Conservation (phyloP, 2,113 vertebrate species). For the Argyrosomus japonicus region DNA sequence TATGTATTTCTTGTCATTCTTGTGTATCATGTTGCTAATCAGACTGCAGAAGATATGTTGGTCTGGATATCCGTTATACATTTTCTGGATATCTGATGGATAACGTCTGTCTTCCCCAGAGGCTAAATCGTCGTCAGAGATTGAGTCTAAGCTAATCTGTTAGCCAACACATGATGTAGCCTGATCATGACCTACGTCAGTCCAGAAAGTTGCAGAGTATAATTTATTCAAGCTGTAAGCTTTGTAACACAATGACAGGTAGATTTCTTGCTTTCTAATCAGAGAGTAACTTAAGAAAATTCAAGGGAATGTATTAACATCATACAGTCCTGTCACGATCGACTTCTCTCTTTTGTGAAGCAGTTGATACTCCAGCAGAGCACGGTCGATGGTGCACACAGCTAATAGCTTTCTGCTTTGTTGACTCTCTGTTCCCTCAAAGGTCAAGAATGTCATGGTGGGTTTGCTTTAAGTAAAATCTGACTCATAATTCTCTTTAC, state of each 20-base stretch:
- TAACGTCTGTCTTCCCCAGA: no score
- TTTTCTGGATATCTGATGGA: no score
- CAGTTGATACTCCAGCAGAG: neutral
- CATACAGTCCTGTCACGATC: neutral
- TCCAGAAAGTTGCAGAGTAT: no score
- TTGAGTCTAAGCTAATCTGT: no score
- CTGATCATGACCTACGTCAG: no score
- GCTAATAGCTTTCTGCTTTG: neutral
- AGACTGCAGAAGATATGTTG: no score
- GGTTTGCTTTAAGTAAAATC: accelerated
- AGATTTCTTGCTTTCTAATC: neutral
- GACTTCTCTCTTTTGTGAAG: neutral
- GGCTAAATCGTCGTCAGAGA: no score
- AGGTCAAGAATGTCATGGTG: neutral
- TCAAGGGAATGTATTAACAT: neutral
- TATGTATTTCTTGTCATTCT: no score
- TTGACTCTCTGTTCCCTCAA: neutral
- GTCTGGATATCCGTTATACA: no score
- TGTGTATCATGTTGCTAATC: no score
- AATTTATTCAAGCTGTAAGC: no score
- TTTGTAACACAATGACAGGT: neutral
- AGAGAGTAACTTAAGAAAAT: neutral
- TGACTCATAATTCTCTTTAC: neutral
- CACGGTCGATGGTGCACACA: neutral
- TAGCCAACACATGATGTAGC: no score